Evolutionary conservation across 2,888 invertebrate species (phyloP).

Genomic region (Pollenia griseotomentosa): DNA sequence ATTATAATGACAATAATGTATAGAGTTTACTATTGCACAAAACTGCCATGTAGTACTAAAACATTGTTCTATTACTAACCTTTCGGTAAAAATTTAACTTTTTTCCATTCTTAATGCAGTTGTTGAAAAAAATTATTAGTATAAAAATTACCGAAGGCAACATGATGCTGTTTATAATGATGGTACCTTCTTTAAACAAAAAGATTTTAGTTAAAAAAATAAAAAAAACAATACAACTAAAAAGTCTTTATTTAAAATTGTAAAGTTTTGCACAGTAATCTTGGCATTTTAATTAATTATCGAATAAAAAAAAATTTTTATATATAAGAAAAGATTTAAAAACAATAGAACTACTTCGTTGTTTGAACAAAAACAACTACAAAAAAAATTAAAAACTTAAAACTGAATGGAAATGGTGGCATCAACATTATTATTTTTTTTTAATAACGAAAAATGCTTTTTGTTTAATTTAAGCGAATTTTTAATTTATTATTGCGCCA

Average conservation of each 20-base stretch:
- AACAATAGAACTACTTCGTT: constrained; percentile 33
- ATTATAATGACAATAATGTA: too few species aligned
- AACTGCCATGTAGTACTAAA: too few species aligned
- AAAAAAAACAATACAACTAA: constrained; percentile 9
- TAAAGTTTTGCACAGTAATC: constrained; percentile 51
- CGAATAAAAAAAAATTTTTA: constrained; percentile 15
- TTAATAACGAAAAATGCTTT: constrained; percentile 7
- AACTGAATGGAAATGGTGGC: constrained; percentile 9
- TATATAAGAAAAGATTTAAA: not conserved
- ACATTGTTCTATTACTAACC: not conserved
- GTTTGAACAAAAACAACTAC: constrained; percentile 2
- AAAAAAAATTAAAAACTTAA: constrained; percentile 10
- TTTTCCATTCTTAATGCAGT: not conserved
- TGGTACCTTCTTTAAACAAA: too few species aligned
- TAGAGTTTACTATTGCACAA: too few species aligned
- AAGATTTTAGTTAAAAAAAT: not conserved
- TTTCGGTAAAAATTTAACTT: constrained; percentile 21
- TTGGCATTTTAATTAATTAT: constrained; percentile 66
- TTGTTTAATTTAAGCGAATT: constrained; percentile 24
- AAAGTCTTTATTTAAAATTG: constrained; percentile 21
- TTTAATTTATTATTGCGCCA: constrained; percentile 50
- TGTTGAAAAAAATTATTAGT: not conserved
- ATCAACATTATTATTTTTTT: constrained; percentile 6
- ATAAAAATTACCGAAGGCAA: too few species aligned
- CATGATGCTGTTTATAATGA: too few species aligned